phyloP scores from a whole-genome alignment of 2,113 vertebrate species.

The Entomyzon cyanotis region DNA sequence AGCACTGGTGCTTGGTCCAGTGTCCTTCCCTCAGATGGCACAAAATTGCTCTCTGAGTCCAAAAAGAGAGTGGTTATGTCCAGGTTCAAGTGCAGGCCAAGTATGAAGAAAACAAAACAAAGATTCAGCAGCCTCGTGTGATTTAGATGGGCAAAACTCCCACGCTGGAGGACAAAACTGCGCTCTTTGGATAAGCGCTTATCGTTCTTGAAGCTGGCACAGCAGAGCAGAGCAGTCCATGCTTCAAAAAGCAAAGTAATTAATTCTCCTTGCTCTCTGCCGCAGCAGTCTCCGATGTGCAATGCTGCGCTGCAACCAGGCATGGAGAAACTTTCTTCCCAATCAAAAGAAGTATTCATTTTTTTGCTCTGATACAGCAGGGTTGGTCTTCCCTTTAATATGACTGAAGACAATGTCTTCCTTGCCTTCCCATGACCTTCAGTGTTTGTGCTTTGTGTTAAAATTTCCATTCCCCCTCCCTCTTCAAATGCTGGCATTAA shows the following conservation, averaged over 20 bases:
- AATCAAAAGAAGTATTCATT: constrained; percentile 18
- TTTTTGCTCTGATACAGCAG: constrained; percentile 2
- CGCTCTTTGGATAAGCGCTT: background rate
- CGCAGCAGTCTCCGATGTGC: background rate
- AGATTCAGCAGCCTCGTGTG: background rate
- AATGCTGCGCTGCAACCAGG: background rate
- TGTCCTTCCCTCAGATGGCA: background rate
- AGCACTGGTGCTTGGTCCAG: accelerated
- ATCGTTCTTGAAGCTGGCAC: constrained; percentile 20
- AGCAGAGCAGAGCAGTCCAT: constrained; percentile 18
- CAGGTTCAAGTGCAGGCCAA: background rate
- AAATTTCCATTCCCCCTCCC: background rate
- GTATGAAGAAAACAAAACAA: background rate
- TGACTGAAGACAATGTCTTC: constrained; percentile 9
- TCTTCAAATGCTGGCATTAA: background rate
- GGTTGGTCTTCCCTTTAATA: background rate
- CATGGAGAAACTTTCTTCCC: constrained; percentile 41
- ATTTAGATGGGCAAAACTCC: background rate
- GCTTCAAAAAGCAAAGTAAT: constrained; percentile 62
- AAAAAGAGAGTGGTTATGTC: background rate
- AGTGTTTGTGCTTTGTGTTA: background rate
- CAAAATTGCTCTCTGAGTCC: background rate
- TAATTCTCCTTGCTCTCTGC: constrained; percentile 49
- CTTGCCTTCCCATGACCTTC: constrained; percentile 31
- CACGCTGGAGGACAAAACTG: background rate